Evolutionary conservation across 2,888 invertebrate genomes (phyloP).

Genomic region (Synanthedon vespiformis): DNA sequence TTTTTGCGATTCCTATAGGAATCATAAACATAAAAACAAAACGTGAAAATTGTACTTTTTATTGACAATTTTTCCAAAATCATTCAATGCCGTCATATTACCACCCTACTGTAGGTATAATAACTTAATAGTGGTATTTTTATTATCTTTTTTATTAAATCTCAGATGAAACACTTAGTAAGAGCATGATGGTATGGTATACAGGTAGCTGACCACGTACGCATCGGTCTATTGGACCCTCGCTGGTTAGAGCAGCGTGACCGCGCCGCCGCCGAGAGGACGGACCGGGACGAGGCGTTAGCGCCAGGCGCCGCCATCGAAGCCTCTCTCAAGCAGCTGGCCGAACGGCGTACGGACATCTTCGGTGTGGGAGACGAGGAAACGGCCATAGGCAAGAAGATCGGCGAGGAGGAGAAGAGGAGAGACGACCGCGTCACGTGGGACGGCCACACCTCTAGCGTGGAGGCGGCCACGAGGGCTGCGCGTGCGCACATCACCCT

Average conservation of each 20-base stretch:
- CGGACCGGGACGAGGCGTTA: slow-evolving; percentile 78
- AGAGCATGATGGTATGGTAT: neutral
- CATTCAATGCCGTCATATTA: no score
- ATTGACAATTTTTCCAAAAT: no score
- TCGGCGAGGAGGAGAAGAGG: slow-evolving; percentile 89
- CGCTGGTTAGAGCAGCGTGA: slow-evolving; percentile 98
- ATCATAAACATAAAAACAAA: no score
- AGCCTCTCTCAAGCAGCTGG: slow-evolving; percentile 93
- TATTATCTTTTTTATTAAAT: no score
- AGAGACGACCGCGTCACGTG: slow-evolving; percentile 95
- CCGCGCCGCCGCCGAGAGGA: slow-evolving; percentile 91
- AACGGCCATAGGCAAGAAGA: slow-evolving; percentile 98
- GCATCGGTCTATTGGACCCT: slow-evolving; percentile 95
- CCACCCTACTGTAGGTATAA: no score
- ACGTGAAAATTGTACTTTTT: no score
- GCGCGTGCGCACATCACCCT: slow-evolving; percentile 95
- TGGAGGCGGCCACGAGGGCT: slow-evolving; percentile 94
- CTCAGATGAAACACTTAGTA: no score
- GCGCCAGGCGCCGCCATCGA: slow-evolving; percentile 89
- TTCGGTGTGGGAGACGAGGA: slow-evolving; percentile 99
- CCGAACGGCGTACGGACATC: slow-evolving; percentile 99
- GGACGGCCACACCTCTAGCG: slow-evolving; percentile 98
- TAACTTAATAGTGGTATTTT: no score
- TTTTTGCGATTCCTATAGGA: no score
- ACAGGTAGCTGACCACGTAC: slow-evolving; percentile 94